Base-by-base conservation (phyloP, 2,113 vertebrate genomes). In the pig (Sus scrofa) region DNA sequence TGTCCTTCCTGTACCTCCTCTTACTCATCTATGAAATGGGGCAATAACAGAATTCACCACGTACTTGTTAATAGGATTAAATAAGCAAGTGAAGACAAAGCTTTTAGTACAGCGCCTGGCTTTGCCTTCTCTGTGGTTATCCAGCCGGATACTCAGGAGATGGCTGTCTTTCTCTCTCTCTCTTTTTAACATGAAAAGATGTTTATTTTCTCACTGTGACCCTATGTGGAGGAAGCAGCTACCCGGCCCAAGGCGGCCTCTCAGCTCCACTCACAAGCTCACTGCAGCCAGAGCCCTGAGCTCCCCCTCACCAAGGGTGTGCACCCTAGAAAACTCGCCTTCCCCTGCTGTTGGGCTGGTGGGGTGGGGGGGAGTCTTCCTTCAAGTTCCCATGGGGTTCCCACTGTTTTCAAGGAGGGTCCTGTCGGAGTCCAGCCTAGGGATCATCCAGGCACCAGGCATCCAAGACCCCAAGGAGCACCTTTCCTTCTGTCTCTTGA, bases 401-500 rank as follows among this genome's bases (percentile, higher is more conserved):
- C 99, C 99, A 0, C 99, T 99, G 54, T 99, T 99, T 97, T 99
- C 99, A 34, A 99, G 98, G 67, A 99, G 98, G 50, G 99, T 99
- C 74, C 99, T 99, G 97, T 99, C 99, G 34, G 99, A 99, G 97
- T 99, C 99, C 96, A 99, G 99, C 30, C 98, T 99, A 32, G 99
- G 98, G 0, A 87, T 99, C 99, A 99, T 99, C 52, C 89, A 24
- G 0, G 98, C 79, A 39, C 98, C 99, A 0, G 99, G 99, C 99
- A 99, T 99, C 97, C 98, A 99, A 30, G 99, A 99, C 58, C 99
- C 99, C 99, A 58, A 99, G 99, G 60, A 99, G 92, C 0, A 98
- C 99, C 94, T 99, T 97, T 99, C 99, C 98, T 99, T 99, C 97
- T 99, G 99, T 89, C 99, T 99, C 98, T 99, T 99, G 91, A 99